These are phyloP conservation scores for Acanthosepion lycidas DNA, from an alignment of 2,888 invertebrate genomes.

Conservation along the genomic window DNA sequence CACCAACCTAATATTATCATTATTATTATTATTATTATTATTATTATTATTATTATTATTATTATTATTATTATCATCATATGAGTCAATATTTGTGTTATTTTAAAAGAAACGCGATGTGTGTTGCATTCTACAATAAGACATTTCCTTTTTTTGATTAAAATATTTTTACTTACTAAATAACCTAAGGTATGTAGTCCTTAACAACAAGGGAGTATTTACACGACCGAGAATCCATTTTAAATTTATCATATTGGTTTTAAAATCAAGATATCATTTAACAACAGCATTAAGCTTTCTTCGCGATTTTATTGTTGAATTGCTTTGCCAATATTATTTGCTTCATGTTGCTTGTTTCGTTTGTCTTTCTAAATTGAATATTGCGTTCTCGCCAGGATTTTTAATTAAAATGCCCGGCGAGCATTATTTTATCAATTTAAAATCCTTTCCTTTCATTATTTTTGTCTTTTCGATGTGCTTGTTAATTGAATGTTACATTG, in stretches of 20 bases:
- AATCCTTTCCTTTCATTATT: background rate
- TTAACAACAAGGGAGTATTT: background rate
- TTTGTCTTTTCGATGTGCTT: background rate
- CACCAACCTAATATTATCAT: too few species aligned
- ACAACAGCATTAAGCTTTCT: background rate
- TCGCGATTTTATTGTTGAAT: background rate
- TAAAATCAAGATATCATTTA: background rate
- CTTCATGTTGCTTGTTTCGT: background rate
- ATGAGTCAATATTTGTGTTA: background rate
- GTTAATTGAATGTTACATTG: background rate
- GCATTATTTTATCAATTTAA: background rate
- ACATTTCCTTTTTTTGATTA: background rate
- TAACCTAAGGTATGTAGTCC: background rate
- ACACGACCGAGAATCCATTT: background rate
- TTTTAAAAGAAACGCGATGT: background rate
- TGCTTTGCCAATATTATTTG: background rate
- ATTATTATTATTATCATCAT: background rate
- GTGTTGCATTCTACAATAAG: background rate
- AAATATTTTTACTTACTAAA: background rate
- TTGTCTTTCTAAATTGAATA: background rate
- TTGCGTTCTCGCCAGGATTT: background rate
- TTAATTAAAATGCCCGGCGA: background rate
- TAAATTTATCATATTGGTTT: background rate
- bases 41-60: too few species aligned
- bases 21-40: too few species aligned